These are phyloP conservation scores for Notothenia coriiceps DNA, from an alignment of 2,113 vertebrate species.

Conservation along the genomic window DNA sequence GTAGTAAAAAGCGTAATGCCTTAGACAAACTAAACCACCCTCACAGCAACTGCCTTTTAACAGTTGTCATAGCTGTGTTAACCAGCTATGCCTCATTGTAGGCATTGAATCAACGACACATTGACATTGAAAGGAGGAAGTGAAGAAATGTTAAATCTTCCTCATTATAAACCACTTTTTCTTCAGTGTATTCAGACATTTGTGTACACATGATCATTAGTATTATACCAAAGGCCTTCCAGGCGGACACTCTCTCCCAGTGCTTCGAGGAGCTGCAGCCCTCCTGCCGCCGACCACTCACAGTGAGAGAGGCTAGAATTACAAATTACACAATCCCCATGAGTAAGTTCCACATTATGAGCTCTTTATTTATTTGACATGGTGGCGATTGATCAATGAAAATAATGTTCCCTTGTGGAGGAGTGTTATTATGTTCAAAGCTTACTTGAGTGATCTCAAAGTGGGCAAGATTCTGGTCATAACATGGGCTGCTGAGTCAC, in stretches of 20 bases:
- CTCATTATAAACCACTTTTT: background rate
- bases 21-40: too few relatives aligned
- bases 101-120: too few relatives aligned
- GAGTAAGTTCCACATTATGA: background rate
- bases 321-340: too few relatives aligned
- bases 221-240: slow-evolving; percentile 72
- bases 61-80: too few relatives aligned
- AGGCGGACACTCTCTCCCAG: slow-evolving; percentile 64
- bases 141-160: too few relatives aligned
- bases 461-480: slow-evolving; percentile 60
- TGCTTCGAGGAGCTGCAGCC: slow-evolving; percentile 56
- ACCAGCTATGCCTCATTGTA: too few relatives aligned
- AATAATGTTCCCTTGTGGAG: background rate
- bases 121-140: too few relatives aligned
- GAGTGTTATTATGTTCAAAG: background rate
- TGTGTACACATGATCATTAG: background rate
- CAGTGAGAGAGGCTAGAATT: slow-evolving; percentile 74
- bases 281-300: slow-evolving; percentile 51
- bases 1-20: too few relatives aligned
- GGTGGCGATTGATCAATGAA: background rate
- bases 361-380: background rate
- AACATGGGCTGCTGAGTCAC: slow-evolving; percentile 49
- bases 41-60: too few relatives aligned
- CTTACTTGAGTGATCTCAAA: slow-evolving; percentile 84
- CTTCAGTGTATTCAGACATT: background rate